A percentile compares a stretch with the other conserved stretches of the same genome.
These are phyloP conservation scores for Polypterus senegalus DNA, from an alignment of 2,113 vertebrate species.

Conservation along the genomic window DNA sequence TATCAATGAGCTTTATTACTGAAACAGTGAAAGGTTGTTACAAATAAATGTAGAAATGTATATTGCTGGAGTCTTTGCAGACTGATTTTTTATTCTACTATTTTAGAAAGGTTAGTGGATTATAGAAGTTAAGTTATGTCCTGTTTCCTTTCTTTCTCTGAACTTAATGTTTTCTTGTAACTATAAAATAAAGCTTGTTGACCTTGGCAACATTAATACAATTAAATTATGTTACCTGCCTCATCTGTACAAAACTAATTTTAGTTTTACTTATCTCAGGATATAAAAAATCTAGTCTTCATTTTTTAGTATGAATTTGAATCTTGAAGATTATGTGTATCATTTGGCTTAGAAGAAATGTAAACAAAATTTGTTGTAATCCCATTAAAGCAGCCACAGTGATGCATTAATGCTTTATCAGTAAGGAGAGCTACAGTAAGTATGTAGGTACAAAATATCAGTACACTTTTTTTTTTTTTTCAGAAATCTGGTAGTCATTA, in stretches of 20 bases:
- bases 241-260: background rate
- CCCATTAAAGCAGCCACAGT: background rate
- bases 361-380: background rate
- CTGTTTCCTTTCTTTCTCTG: background rate
- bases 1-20: too few species aligned
- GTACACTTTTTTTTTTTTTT: too few species aligned
- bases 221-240: background rate
- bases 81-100: too few species aligned
- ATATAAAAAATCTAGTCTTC: background rate
- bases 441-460: too few species aligned
- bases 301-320: background rate
- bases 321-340: background rate
- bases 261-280: background rate
- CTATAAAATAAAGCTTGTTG: too few species aligned
- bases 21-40: too few species aligned
- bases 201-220: background rate
- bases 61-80: too few species aligned
- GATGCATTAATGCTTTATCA: background rate
- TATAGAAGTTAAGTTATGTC: background rate
- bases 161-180: background rate
- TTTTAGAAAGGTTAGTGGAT: too few species aligned
- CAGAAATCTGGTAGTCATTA: background rate
- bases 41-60: too few species aligned
- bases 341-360: background rate
- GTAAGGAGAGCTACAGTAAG: background rate